A percentile compares a stretch with the other conserved stretches of the same genome.
phyloP scores from a whole-genome alignment of 2,113 vertebrate species.

The Rhabdornis inornatus region DNA sequence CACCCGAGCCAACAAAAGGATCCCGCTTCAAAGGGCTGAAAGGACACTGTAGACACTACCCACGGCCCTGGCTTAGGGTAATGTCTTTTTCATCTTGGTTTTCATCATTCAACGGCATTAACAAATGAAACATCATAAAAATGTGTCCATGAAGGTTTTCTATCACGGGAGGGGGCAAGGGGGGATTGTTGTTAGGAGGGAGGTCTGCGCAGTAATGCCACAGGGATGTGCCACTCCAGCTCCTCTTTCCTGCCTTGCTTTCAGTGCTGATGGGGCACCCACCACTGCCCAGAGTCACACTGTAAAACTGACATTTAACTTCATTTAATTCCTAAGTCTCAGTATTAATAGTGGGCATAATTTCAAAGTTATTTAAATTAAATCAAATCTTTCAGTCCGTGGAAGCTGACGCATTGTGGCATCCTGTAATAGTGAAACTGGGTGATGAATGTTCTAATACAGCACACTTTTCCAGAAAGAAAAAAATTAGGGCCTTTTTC shows the following conservation, averaged over 20 bases:
- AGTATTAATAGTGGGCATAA: neutral
- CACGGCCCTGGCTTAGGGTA: neutral
- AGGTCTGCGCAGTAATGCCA: accelerated
- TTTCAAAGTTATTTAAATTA: neutral
- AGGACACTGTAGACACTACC: slow-evolving; percentile 26
- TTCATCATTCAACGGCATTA: neutral
- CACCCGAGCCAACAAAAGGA: slow-evolving; percentile 73
- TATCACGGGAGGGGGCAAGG: neutral
- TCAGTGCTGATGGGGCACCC: neutral
- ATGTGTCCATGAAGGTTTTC: slow-evolving; percentile 48
- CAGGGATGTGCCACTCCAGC: neutral
- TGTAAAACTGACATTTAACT: neutral
- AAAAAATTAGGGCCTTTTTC: neutral
- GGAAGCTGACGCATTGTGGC: neutral
- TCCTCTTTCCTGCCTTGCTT: neutral
- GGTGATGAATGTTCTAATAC: neutral
- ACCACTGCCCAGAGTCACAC: neutral
- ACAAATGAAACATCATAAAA: slow-evolving; percentile 49
- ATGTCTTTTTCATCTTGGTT: neutral
- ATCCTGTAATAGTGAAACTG: neutral
- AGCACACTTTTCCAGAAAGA: neutral
- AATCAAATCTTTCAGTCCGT: neutral
- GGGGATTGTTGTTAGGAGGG: neutral
- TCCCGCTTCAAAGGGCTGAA: slow-evolving; percentile 58
- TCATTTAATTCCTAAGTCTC: neutral